phyloP scores from a whole-genome alignment of 2,797 vertebrate species.

The Gallinago nigripennis region DNA sequence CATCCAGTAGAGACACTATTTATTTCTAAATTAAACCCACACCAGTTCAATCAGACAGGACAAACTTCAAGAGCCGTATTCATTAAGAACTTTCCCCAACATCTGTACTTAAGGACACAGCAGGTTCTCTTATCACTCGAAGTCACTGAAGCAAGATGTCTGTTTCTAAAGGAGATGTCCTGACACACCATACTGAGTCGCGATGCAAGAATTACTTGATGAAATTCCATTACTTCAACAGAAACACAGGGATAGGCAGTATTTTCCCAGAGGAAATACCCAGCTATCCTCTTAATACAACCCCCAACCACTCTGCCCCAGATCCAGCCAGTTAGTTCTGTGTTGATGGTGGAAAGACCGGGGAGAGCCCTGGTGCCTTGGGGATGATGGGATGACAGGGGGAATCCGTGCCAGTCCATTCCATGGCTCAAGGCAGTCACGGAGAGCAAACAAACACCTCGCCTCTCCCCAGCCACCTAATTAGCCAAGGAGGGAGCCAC shows the following conservation, averaged over 20 bases:
- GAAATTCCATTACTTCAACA: not conserved
- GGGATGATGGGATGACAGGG: not conserved
- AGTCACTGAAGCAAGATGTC: not conserved
- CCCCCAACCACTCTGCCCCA: not conserved
- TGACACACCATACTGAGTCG: not conserved
- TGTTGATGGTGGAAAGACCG: not conserved
- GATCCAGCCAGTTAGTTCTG: not conserved
- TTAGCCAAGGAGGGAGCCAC: not conserved
- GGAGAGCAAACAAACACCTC: not conserved
- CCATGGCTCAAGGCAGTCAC: not conserved
- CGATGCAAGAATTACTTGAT: not conserved
- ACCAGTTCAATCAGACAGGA: not conserved
- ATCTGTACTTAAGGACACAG: not conserved
- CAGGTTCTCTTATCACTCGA: not conserved
- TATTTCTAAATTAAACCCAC: not conserved
- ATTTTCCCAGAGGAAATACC: not conserved
- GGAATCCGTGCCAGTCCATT: not conserved
- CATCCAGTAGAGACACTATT: not conserved
- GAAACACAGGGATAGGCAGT: not conserved
- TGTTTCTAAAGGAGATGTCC: not conserved
- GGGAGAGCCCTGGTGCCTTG: not conserved
- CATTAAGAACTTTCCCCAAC: not conserved
- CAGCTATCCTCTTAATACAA: not conserved
- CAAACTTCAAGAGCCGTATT: not conserved
- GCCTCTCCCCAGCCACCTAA: not conserved